Conservation (phyloP, 2,888 invertebrate genomes). For the Drosophila borborema region DNA sequence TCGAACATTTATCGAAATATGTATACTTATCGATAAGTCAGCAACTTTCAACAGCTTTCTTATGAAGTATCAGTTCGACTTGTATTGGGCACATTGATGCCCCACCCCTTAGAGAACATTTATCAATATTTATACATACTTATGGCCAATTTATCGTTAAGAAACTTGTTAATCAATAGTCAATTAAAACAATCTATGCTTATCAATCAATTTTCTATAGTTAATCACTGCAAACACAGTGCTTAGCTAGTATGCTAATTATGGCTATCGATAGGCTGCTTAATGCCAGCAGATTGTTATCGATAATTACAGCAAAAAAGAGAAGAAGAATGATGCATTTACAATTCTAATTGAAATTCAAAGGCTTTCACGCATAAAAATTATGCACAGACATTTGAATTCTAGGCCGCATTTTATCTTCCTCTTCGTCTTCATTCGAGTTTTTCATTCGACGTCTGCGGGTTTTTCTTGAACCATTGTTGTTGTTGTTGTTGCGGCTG, state of each 20-base stretch:
- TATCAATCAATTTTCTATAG: neutral
- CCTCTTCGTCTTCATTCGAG: neutral
- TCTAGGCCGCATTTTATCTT: slow-evolving; percentile 54
- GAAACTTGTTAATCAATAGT: neutral
- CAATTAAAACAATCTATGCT: neutral
- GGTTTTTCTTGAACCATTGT: slow-evolving; percentile 36
- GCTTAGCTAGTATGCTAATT: neutral
- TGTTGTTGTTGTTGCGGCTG: slow-evolving; percentile 18
- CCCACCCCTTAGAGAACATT: neutral
- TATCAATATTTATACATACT: neutral
- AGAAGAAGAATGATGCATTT: slow-evolving; percentile 7
- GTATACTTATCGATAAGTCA: neutral
- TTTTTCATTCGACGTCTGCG: slow-evolving; percentile 19
- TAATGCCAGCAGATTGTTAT: neutral
- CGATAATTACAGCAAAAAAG: neutral
- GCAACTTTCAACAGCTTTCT: too few relatives aligned
- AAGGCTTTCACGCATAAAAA: slow-evolving; percentile 46
- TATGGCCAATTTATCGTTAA: neutral
- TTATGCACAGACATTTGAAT: slow-evolving; percentile 52
- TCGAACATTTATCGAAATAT: neutral
- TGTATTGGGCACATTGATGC: neutral
- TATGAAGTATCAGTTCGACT: too few relatives aligned
- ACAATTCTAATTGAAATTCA: slow-evolving; percentile 12
- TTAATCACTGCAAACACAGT: neutral
- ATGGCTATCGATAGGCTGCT: slow-evolving; percentile 3